Percentiles rank a stretch among this genome's conserved stretches.
phyloP scores from a whole-genome alignment of 2,888 invertebrate species.

The Volucella bombylans region DNA sequence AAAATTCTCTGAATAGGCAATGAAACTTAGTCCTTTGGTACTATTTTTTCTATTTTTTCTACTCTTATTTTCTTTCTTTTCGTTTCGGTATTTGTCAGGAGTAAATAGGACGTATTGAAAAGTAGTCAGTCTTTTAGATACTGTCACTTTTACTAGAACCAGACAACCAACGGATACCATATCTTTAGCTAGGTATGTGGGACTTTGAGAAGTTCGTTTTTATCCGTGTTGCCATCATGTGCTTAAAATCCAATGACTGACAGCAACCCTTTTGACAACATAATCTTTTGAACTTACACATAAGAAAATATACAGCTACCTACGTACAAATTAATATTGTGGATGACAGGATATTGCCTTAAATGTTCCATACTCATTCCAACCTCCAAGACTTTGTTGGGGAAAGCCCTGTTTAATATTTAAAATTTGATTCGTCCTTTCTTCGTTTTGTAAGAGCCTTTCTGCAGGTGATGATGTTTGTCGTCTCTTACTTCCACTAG shows the following conservation, averaged over 20 bases:
- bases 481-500: conserved; percentile 28
- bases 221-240: conserved; percentile 72
- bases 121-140: conserved; percentile 57
- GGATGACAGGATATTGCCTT: not conserved
- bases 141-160: conserved; percentile 58
- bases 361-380: conserved; percentile 44
- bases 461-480: conserved; percentile 72
- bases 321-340: not conserved
- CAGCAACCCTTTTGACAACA: conserved; percentile 42
- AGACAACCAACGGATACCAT: not conserved
- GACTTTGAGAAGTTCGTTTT: conserved; percentile 10
- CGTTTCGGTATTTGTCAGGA: conserved; percentile 58
- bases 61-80: conserved; percentile 2
- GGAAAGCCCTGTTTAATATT: conserved; percentile 71
- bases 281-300: not conserved
- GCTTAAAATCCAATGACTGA: conserved; percentile 70
- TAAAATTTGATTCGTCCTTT: conserved; percentile 69
- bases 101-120: conserved; percentile 62
- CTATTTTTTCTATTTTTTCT: not conserved
- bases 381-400: conserved; percentile 66
- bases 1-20: conserved; percentile 54
- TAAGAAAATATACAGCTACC: not conserved
- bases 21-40: conserved; percentile 1
- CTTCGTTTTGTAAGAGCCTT: conserved; percentile 59
- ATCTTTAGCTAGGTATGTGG: too few species aligned